A percentile compares a stretch with the other conserved stretches of the same genome.
Conservation (phyloP, 2,113 vertebrate species). For the Pseudorhombus dupliciocellatus region DNA sequence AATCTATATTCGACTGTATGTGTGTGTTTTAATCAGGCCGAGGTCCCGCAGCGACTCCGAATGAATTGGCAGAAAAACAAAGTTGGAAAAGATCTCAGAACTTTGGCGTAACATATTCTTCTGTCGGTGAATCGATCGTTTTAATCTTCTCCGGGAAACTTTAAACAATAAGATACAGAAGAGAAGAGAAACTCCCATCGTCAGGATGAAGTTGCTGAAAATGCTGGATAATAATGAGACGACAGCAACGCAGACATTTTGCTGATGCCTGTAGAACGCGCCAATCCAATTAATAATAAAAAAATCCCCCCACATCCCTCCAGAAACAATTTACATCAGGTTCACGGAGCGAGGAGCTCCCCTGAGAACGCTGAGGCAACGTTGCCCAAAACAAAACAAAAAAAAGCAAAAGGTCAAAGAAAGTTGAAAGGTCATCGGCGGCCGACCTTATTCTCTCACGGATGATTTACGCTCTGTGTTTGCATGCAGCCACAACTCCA, state of each 20-base stretch:
- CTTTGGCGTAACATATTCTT: constrained; percentile 17
- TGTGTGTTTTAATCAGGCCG: constrained; percentile 28
- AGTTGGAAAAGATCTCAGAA: constrained; percentile 8
- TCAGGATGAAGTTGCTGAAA: constrained; percentile 71
- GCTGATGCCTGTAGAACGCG: constrained; percentile 67
- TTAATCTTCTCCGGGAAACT: constrained; percentile 28
- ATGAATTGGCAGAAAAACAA: neutral
- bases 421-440: constrained; percentile 63
- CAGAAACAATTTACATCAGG: constrained; percentile 35
- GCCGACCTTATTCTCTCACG: constrained; percentile 49
- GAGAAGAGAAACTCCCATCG: constrained; percentile 31
- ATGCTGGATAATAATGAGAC: constrained; percentile 71
- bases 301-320: constrained; percentile 33
- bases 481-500: constrained; percentile 19
- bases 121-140: constrained; percentile 20
- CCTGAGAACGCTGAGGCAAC: constrained; percentile 16
- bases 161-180: constrained; percentile 9
- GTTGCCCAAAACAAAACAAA: constrained; percentile 23
- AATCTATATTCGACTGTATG: neutral
- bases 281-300: constrained; percentile 66
- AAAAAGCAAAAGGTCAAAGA: constrained; percentile 36
- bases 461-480: constrained; percentile 58
- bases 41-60: neutral
- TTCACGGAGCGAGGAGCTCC: constrained; percentile 34
- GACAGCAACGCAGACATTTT: constrained; percentile 59